A percentile compares a stretch with the other conserved stretches of the same genome.
These are phyloP conservation scores for Ruditapes philippinarum DNA, from an alignment of 1,140 invertebrate genomes.

Conservation along the genomic window DNA sequence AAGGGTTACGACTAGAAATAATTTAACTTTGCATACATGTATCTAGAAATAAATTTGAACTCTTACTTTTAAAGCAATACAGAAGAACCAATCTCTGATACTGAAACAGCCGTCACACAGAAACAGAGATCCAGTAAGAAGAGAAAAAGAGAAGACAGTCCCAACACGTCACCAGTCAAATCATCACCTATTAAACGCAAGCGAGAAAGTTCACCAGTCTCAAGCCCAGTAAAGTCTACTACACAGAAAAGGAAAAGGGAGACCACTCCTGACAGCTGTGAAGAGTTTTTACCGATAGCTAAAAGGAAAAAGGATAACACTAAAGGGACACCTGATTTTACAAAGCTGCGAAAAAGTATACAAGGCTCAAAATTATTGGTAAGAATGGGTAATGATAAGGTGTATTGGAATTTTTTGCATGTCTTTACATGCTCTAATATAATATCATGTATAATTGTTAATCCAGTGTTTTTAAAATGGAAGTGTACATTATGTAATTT, in stretches of 20 bases:
- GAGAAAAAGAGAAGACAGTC: constrained; percentile 6
- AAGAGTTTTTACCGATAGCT: constrained; percentile 32
- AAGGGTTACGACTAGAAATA: too few species aligned
- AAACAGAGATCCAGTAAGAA: background rate
- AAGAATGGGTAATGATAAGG: too few species aligned
- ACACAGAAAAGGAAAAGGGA: constrained; percentile 49
- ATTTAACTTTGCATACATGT: too few species aligned
- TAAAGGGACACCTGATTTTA: constrained; percentile 23
- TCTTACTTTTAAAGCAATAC: background rate
- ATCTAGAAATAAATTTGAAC: too few species aligned
- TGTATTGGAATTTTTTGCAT: too few species aligned
- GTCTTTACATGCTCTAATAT: too few species aligned
- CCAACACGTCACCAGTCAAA: background rate
- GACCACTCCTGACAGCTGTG: background rate
- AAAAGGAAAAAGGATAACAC: constrained; percentile 19
- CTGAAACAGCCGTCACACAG: background rate
- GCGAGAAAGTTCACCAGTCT: background rate
- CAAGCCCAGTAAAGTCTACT: background rate
- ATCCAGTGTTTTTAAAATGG: too few species aligned
- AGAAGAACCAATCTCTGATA: background rate
- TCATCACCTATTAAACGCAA: constrained; percentile 24
- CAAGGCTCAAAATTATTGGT: background rate
- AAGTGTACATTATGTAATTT: too few species aligned
- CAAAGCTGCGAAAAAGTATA: background rate
- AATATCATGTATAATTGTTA: too few species aligned